Conservation (phyloP, 2,113 vertebrate species). For the Solenodon paradoxus region DNA sequence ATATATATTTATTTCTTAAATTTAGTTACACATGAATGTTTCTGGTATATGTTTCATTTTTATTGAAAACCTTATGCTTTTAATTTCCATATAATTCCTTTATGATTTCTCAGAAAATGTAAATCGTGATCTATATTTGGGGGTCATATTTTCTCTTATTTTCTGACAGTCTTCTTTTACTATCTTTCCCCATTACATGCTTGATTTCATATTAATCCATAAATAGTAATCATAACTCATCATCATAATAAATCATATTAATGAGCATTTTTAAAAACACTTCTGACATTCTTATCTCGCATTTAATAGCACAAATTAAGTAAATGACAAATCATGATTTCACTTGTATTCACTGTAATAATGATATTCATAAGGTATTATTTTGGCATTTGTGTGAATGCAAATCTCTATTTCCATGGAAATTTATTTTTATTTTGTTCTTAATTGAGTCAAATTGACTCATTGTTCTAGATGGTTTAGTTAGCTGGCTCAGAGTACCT, state of each 20-base stretch:
- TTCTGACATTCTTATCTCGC: constrained; percentile 54
- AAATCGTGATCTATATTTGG: neutral
- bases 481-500: neutral
- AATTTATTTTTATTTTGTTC: constrained; percentile 74
- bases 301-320: constrained; percentile 70
- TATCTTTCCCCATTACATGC: neutral
- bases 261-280: constrained; percentile 58
- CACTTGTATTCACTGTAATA: constrained; percentile 69
- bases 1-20: neutral
- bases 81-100: neutral
- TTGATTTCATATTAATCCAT: constrained; percentile 53
- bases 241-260: constrained; percentile 66
- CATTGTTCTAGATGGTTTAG: constrained; percentile 48
- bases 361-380: constrained; percentile 64
- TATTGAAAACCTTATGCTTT: neutral
- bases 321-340: constrained; percentile 71
- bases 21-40: neutral
- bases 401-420: constrained; percentile 67
- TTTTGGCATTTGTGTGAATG: constrained; percentile 61
- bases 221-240: constrained; percentile 52
- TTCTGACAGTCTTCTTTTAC: neutral
- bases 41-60: neutral
- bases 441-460: constrained; percentile 68
- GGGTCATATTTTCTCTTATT: neutral
- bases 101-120: neutral